phyloP scores from a whole-genome alignment of 2,888 invertebrate species.

The Coelinius sp. region DNA sequence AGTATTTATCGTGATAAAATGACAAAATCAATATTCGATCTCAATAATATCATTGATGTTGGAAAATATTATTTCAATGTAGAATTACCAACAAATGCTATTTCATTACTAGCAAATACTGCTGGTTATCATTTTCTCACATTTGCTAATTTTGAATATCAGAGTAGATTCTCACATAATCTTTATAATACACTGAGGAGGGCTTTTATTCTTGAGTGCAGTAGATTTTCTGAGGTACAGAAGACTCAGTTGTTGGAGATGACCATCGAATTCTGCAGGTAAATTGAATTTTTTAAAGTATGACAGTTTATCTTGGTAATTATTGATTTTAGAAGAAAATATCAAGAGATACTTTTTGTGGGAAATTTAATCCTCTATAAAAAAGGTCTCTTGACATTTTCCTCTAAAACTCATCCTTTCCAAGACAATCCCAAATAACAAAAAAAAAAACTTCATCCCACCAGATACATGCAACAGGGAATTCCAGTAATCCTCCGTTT shows the following conservation, averaged over 20 bases:
- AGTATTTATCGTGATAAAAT: slow-evolving; percentile 56
- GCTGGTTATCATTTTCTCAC: slow-evolving; percentile 66
- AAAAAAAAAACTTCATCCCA: no score
- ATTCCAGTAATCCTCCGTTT: slow-evolving; percentile 64
- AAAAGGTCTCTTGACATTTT: no score
- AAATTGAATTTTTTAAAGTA: not conserved
- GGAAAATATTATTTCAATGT: slow-evolving; percentile 60
- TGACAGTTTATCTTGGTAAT: no score
- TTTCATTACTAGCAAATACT: slow-evolving; percentile 62
- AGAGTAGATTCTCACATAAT: slow-evolving; percentile 65
- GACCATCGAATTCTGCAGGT: slow-evolving; percentile 59
- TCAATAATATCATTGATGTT: slow-evolving; percentile 58
- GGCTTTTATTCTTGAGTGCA: slow-evolving; percentile 63
- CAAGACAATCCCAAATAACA: no score
- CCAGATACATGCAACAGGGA: slow-evolving; percentile 64
- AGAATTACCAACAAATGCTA: slow-evolving; percentile 63
- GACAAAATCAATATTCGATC: slow-evolving; percentile 62
- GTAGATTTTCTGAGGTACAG: slow-evolving; percentile 56
- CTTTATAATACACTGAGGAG: slow-evolving; percentile 62
- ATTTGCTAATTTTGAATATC: slow-evolving; percentile 62
- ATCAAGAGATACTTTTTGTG: no score
- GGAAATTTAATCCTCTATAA: no score
- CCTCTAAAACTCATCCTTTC: no score
- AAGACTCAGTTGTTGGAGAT: slow-evolving; percentile 58
- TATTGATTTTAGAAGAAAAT: no score